Evolutionary conservation across 2,113 vertebrate species (phyloP), one percentile per base, ranked within the genome.

Genomic region (human (Homo sapiens)): DNA sequence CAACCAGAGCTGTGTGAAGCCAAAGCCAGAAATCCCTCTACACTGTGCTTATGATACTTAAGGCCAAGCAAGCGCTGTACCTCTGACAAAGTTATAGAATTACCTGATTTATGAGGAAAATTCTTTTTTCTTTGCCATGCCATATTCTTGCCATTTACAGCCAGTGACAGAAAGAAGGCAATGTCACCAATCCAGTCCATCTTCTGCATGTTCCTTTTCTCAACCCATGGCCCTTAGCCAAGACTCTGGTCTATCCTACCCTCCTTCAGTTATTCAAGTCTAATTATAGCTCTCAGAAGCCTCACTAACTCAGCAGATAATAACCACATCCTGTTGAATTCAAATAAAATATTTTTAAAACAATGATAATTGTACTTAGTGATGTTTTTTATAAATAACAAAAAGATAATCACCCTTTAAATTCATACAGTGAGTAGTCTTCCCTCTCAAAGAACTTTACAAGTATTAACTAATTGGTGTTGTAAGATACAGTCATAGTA

Each of bases 301-400:
- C 75, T 73, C 13, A 1, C 38, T 75, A 89, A 66, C 66, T 94
- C 83, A 75, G 38, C 91, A 79, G 48, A 93, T 73, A 88, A 83
- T 92, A 79, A 96, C 52, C 96, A 93, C 86, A 93, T 86, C 68
- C 86, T 96, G 83, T 68, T 80, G n/a, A 91, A 14, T 73, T 90
- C 92, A 91, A 89, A 91, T 82, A 97, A 85, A 97, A 82, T 70
- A 90, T 35, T 75, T 89, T 68, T 66, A 50, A 64, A 92, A 75
- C 84, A 90, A 48, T 13, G 35, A 72, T 92, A 96, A 97, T 93
- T 96, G 23, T 6, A 57, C 70, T 92, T 89, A 48, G 72, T 90
- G 64, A 55, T 90, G 72, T 85, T 98, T 89, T 98, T 94, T 87
- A 78, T 88, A 96, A 96, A 92, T 78, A 93, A 73, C 80, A 80